phyloP scores from a whole-genome alignment of 2,888 invertebrate genomes.

The Trimorus sp. region DNA sequence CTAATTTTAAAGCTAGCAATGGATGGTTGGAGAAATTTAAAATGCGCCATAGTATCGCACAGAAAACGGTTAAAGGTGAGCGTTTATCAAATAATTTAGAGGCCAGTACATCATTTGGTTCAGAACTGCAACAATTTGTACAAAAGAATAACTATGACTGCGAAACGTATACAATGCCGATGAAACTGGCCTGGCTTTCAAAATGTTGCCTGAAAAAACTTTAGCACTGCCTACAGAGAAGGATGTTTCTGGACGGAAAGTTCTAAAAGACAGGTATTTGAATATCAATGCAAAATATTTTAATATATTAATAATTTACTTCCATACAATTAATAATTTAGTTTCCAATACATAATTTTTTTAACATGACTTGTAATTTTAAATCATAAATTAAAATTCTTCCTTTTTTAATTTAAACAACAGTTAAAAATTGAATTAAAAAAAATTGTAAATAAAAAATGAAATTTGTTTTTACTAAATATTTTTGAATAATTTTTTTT shows the following conservation, averaged over 20 bases:
- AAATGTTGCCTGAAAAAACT: constrained; percentile 21
- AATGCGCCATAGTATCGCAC: constrained; percentile 11
- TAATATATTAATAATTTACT: neutral
- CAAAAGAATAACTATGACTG: neutral
- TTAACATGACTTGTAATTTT: neutral
- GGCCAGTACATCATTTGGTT: constrained; percentile 6
- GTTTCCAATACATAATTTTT: neutral
- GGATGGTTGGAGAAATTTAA: constrained; percentile 29
- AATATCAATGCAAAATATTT: neutral
- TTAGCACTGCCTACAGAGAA: constrained; percentile 17
- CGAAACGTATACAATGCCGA: constrained; percentile 27
- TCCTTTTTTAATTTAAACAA: neutral
- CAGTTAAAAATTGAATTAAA: neutral
- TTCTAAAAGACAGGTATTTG: constrained; percentile 25
- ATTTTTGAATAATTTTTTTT: neutral
- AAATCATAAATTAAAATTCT: neutral
- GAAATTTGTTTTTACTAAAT: neutral
- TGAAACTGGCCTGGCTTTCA: constrained; percentile 24
- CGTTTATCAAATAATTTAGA: constrained; percentile 22
- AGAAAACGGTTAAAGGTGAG: constrained; percentile 22
- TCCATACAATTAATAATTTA: neutral
- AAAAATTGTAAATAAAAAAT: neutral
- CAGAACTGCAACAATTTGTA: constrained; percentile 5
- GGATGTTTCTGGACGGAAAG: constrained; percentile 15
- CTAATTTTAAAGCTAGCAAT: constrained; percentile 10